Percentiles rank a stretch among this genome's conserved stretches.
phyloP scores from a whole-genome alignment of 2,113 vertebrate species.

The Seriola rivoliana region DNA sequence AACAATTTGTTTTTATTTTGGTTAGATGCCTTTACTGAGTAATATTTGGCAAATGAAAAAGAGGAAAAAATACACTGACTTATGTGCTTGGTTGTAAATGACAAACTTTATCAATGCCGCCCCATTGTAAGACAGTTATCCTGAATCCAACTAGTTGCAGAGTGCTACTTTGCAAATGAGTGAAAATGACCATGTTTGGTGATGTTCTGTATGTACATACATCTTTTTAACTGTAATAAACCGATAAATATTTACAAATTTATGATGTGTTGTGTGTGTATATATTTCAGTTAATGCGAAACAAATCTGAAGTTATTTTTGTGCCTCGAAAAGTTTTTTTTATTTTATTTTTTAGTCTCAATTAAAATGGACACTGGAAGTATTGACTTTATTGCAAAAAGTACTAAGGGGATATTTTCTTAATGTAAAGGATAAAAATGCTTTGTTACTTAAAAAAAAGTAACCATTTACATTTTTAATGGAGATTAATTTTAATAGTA shows the following conservation, averaged over 20 bases:
- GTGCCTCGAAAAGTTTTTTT: too few species aligned
- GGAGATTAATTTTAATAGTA: too few species aligned
- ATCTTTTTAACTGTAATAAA: slow-evolving; percentile 85
- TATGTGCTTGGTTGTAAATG: slow-evolving; percentile 73
- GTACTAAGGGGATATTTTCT: too few species aligned
- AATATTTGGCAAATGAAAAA: slow-evolving; percentile 57
- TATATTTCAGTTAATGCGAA: slow-evolving; percentile 1
- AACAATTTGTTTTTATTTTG: slow-evolving; percentile 37
- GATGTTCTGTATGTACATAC: slow-evolving; percentile 82
- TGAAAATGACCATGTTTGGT: slow-evolving; percentile 77
- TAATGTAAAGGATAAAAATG: too few species aligned
- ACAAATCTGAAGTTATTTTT: background rate
- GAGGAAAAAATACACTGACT: slow-evolving; percentile 34
- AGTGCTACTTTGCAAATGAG: slow-evolving; percentile 70
- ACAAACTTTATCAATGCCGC: slow-evolving; percentile 67
- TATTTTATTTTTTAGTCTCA: too few species aligned
- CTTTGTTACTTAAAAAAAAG: too few species aligned
- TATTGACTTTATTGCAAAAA: too few species aligned
- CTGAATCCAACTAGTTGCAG: slow-evolving; percentile 67
- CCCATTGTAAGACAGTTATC: slow-evolving; percentile 69
- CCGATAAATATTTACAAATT: slow-evolving; percentile 80
- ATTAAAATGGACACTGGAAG: too few species aligned
- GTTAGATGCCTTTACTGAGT: slow-evolving; percentile 59
- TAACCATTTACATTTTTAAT: background rate
- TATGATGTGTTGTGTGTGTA: slow-evolving; percentile 32